phyloP scores from a whole-genome alignment of 2,113 vertebrate species.

The Xerus inauris region DNA sequence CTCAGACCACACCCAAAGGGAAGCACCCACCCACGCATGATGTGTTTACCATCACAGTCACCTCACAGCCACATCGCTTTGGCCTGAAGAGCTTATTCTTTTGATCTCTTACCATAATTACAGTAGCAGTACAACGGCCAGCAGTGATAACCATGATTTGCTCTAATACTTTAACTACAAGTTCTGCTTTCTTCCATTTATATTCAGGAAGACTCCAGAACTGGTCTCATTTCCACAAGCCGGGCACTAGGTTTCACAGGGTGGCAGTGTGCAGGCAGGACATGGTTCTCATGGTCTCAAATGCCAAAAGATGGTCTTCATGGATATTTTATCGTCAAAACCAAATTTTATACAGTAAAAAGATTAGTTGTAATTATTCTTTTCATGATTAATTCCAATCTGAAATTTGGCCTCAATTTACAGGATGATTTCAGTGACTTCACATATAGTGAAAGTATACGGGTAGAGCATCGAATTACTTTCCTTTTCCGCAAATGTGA shows the following conservation, averaged over 20 bases:
- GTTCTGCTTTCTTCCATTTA: neutral
- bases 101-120: neutral
- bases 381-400: neutral
- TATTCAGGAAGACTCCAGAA: neutral
- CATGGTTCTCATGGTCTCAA: neutral
- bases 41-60: neutral
- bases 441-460: neutral
- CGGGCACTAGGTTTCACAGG: rapidly evolving
- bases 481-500: conserved; percentile 33
- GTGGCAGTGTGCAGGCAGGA: neutral
- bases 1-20: neutral
- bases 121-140: neutral
- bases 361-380: neutral
- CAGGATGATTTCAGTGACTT: neutral
- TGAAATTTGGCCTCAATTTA: conserved; percentile 15
- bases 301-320: neutral
- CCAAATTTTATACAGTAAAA: neutral
- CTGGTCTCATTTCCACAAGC: neutral
- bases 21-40: no score
- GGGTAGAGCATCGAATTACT: neutral
- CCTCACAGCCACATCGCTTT: neutral
- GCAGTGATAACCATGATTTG: neutral
- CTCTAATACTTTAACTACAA: neutral
- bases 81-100: neutral
- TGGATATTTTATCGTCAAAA: neutral